These are phyloP conservation scores for Oceanodroma leucorhoa DNA, from an alignment of 2,797 vertebrate genomes.

Conservation along the genomic window DNA sequence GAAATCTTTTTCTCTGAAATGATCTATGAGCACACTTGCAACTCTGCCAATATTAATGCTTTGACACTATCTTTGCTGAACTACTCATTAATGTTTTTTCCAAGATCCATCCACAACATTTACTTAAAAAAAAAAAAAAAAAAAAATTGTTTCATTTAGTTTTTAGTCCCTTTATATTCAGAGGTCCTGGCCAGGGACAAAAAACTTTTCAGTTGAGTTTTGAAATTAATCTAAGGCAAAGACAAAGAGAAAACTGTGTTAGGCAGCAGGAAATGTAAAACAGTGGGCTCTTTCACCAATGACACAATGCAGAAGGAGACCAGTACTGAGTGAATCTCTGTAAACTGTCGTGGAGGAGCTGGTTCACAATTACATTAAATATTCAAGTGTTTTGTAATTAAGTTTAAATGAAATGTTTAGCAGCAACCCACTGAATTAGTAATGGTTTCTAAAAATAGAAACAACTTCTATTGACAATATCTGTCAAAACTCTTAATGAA, in stretches of 20 bases:
- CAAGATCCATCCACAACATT: fast-evolving
- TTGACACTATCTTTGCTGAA: background rate
- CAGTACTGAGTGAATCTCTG: background rate
- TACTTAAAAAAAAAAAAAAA: background rate
- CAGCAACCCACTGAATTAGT: background rate
- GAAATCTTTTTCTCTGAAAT: background rate
- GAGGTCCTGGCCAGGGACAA: background rate
- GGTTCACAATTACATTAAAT: background rate
- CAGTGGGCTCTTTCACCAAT: background rate
- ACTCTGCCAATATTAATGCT: background rate
- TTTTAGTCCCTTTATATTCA: background rate
- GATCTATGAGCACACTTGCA: background rate
- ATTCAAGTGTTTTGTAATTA: background rate
- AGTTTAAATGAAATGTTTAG: background rate
- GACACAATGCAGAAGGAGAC: background rate
- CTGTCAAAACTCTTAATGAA: background rate
- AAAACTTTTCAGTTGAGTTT: background rate
- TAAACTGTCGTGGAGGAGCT: background rate
- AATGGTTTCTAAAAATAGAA: background rate
- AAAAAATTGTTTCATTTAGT: fast-evolving
- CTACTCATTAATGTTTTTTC: background rate
- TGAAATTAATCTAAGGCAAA: background rate
- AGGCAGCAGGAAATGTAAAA: background rate
- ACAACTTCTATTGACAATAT: background rate
- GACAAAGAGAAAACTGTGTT: background rate